Conservation (phyloP, 2,113 vertebrate genomes). For the Vimba vimba region DNA sequence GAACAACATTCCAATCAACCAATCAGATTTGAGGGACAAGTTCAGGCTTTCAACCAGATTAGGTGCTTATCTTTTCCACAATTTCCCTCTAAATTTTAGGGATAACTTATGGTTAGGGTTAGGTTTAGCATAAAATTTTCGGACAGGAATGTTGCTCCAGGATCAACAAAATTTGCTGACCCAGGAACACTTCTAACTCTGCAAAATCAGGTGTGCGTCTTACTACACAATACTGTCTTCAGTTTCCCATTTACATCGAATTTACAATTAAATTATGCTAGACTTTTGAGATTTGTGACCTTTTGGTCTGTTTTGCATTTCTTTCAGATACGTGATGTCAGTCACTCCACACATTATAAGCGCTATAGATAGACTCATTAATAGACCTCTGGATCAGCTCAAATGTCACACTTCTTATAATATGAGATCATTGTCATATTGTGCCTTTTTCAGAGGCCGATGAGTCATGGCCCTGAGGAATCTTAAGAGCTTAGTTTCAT, state of each 20-base stretch:
- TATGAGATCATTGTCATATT: not conserved
- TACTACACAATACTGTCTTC: not conserved
- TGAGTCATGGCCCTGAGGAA: not conserved
- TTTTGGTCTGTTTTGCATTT: not conserved
- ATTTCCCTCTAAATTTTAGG: too few relatives aligned
- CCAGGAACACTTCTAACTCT: too few relatives aligned
- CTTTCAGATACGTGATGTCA: not conserved
- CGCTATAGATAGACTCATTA: not conserved
- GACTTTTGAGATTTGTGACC: not conserved
- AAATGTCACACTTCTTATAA: constrained; percentile 4
- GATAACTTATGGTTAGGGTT: too few relatives aligned
- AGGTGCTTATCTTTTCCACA: too few relatives aligned
- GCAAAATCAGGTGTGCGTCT: too few relatives aligned
- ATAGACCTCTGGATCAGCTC: not conserved
- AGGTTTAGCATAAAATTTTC: too few relatives aligned
- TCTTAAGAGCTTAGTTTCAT: not conserved
- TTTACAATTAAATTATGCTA: not conserved
- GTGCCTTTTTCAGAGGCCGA: too few relatives aligned
- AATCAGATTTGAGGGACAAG: too few relatives aligned
- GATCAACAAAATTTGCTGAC: too few relatives aligned
- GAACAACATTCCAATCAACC: too few relatives aligned
- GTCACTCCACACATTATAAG: not conserved
- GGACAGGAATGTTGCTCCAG: too few relatives aligned
- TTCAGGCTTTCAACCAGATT: too few relatives aligned
- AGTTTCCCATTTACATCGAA: not conserved